These are phyloP conservation scores for Amiota communis DNA, from an alignment of 2,888 invertebrate species.

Conservation along the genomic window DNA sequence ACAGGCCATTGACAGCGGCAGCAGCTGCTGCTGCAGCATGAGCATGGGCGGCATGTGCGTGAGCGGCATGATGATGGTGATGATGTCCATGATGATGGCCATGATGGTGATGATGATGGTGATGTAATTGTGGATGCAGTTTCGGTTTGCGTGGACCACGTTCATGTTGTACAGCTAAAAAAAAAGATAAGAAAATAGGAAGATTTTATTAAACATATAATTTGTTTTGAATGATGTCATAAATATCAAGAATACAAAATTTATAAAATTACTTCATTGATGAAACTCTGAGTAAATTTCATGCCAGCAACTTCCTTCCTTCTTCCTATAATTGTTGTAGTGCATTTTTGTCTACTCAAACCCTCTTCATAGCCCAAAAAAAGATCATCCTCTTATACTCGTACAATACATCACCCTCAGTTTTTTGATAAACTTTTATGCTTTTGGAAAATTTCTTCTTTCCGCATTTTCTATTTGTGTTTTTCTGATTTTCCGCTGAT, in stretches of 20 bases:
- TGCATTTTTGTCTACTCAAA: no score
- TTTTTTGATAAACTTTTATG: background rate
- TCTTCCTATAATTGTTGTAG: no score
- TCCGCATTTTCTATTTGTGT: constrained; percentile 24
- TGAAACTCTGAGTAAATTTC: no score
- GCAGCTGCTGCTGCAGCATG: constrained; percentile 45
- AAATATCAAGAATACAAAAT: no score
- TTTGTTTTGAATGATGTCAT: no score
- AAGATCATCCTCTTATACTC: background rate
- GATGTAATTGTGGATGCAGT: constrained; percentile 76
- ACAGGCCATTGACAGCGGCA: constrained; percentile 46
- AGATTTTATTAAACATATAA: no score
- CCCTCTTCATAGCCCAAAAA: no score
- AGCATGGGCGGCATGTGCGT: constrained; percentile 48
- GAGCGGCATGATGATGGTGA: constrained; percentile 55
- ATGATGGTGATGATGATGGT: constrained; percentile 68
- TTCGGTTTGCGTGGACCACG: constrained; percentile 96
- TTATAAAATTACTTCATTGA: no score
- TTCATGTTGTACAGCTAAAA: constrained; percentile 96
- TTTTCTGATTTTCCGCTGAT: constrained; percentile 38
- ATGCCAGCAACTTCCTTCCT: no score
- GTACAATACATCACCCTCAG: background rate
- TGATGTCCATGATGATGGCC: constrained; percentile 64
- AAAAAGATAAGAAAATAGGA: background rate
- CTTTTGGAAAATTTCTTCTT: constrained; percentile 5